These are phyloP conservation scores for Notarius lentiginosus DNA, from an alignment of 2,113 vertebrate species.

Conservation along the genomic window DNA sequence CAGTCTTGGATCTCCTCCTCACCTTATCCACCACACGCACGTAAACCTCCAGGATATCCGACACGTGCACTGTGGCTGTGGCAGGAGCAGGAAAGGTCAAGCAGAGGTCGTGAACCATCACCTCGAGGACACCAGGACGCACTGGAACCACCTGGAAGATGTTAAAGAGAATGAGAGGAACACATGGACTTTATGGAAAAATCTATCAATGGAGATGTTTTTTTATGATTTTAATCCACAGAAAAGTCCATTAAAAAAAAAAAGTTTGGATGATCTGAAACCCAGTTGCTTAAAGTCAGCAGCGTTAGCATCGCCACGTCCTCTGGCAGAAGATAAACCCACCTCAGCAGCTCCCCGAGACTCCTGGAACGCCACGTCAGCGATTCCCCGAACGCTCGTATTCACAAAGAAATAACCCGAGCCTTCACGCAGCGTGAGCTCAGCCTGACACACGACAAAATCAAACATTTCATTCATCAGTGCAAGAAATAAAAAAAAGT, in stretches of 20 bases:
- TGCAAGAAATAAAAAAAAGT: not conserved
- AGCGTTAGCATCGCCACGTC: not conserved
- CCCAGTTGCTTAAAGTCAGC: not conserved
- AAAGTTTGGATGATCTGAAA: not conserved
- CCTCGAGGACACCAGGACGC: conserved; percentile 72
- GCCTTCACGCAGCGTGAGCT: conserved; percentile 81
- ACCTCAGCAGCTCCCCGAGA: conserved; percentile 76
- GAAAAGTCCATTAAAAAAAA: not conserved
- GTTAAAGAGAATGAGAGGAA: not conserved
- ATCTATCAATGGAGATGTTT: not conserved
- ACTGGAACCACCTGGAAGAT: conserved; percentile 80
- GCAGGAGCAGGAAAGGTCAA: conserved; percentile 83
- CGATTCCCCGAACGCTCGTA: conserved; percentile 74
- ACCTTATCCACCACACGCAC: conserved; percentile 96
- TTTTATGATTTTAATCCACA: not conserved
- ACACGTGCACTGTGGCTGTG: conserved; percentile 78
- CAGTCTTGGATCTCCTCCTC: conserved; percentile 41
- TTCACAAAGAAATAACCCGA: conserved; percentile 94
- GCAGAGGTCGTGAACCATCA: conserved; percentile 93
- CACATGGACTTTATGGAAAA: not conserved
- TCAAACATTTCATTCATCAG: not conserved
- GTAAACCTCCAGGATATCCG: conserved; percentile 87
- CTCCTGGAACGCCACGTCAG: conserved; percentile 79
- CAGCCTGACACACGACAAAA: conserved; percentile 70
- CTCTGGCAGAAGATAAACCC: not conserved